Percentiles rank a stretch among this genome's conserved stretches.
Conservation (phyloP, 2,888 invertebrate genomes). For the Nezara viridula region DNA sequence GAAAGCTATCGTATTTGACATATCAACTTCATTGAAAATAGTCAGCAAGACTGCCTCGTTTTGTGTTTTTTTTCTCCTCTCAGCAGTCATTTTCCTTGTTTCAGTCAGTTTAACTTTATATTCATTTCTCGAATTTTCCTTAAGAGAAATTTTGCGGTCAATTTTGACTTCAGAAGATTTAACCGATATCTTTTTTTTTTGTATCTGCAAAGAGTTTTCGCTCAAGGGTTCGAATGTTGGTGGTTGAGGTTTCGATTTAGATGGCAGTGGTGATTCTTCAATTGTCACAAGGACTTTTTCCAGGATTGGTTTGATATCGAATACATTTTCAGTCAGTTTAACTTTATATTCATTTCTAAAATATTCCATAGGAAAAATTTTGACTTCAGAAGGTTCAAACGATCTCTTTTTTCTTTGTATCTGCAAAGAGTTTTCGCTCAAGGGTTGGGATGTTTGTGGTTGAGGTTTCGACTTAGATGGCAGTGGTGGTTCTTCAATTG, state of each 20-base stretch:
- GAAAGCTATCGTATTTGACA: constrained; percentile 96
- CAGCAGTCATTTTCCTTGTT: constrained; percentile 94
- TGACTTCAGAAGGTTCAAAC: constrained; percentile 67
- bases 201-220: neutral
- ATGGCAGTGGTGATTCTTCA: no score
- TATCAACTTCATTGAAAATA: constrained; percentile 98
- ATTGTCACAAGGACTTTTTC: no score
- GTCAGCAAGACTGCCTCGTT: constrained; percentile 98
- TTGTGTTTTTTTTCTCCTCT: constrained; percentile 96
- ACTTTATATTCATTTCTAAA: constrained; percentile 90
- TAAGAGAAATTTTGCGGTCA: constrained; percentile 73
- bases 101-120: constrained; percentile 98
- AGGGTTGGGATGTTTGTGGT: constrained; percentile 22
- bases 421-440: neutral
- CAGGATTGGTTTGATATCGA: no score
- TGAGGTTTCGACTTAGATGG: constrained; percentile 61
- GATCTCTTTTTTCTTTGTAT: constrained; percentile 62
- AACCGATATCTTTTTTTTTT: constrained; percentile 65
- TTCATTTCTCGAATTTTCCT: constrained; percentile 76
- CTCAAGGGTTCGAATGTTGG: neutral
- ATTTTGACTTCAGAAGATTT: constrained; percentile 66
- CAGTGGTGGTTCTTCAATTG: neutral
- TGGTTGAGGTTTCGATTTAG: constrained; percentile 63
- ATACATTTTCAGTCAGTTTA: constrained; percentile 98
- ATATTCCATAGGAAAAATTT: constrained; percentile 68